A percentile compares a stretch with the other conserved stretches of the same genome.
phyloP scores from a whole-genome alignment of 2,888 invertebrate species.

The Agriopis leucophaearia region DNA sequence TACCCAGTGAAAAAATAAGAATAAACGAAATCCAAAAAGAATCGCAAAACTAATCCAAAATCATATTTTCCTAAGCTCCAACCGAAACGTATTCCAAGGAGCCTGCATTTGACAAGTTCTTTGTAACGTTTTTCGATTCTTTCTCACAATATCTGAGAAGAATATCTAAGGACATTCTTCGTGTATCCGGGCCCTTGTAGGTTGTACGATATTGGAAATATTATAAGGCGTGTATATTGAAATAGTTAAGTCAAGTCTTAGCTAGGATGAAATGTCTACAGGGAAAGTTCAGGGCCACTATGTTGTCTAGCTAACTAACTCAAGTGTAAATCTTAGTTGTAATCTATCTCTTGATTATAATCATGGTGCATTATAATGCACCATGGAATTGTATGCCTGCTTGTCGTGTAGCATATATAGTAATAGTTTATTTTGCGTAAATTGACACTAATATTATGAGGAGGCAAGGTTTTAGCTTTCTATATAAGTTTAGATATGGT shows the following conservation, averaged over 20 bases:
- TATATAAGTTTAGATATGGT: no score
- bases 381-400: no score
- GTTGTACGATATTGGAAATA: constrained; percentile 47
- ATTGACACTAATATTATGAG: no score
- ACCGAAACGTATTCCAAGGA: constrained; percentile 16
- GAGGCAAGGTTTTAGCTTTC: no score
- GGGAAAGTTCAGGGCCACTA: constrained; percentile 20
- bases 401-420: no score
- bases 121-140: constrained; percentile 33
- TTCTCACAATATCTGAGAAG: constrained; percentile 30
- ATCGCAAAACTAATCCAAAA: not conserved
- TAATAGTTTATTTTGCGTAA: no score
- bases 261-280: constrained; percentile 11
- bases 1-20: no score
- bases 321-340: not conserved
- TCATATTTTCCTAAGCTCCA: constrained; percentile 13
- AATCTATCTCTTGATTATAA: no score
- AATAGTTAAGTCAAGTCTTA: constrained; percentile 47
- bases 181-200: constrained; percentile 21
- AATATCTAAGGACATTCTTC: constrained; percentile 36
- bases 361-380: no score
- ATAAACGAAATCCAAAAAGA: no score
- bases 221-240: constrained; percentile 50
- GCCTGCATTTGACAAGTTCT: constrained; percentile 31
- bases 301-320: constrained; percentile 12